phyloP scores from a whole-genome alignment of 2,797 vertebrate genomes.

The Pseudochirops cupreus region DNA sequence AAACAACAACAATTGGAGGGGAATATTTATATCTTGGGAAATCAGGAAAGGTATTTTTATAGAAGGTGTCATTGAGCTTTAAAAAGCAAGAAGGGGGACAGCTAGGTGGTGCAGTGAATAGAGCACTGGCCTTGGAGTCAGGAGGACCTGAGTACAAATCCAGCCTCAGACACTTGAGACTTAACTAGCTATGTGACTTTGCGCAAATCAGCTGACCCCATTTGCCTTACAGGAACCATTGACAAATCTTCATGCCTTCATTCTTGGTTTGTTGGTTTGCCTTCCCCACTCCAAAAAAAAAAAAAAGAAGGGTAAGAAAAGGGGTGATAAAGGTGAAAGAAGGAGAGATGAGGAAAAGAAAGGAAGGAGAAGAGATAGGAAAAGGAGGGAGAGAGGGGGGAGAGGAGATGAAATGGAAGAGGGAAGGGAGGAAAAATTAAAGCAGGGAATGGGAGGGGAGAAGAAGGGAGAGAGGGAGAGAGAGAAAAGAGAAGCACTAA shows the following conservation, averaged over 20 bases:
- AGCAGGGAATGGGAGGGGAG: neutral
- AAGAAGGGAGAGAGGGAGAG: neutral
- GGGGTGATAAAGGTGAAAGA: neutral
- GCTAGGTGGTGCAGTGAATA: too few species aligned
- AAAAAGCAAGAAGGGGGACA: neutral
- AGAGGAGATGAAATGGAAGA: neutral
- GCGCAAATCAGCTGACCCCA: too few species aligned
- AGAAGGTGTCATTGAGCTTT: neutral
- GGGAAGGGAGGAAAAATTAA: neutral
- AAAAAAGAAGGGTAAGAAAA: neutral
- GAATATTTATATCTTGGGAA: neutral
- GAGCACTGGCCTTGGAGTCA: too few species aligned
- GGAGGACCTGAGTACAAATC: too few species aligned
- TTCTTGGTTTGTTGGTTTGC: too few species aligned
- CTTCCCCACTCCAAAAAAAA: too few species aligned
- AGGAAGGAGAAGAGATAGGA: neutral
- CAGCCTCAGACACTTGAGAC: too few species aligned
- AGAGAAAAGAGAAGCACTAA: slow-evolving; percentile 1
- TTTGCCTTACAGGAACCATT: too few species aligned
- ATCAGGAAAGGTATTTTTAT: neutral
- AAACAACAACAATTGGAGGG: neutral
- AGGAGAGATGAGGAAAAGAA: neutral
- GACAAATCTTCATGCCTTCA: too few species aligned
- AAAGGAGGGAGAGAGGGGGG: neutral
- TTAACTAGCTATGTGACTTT: too few species aligned